Conservation (phyloP, 2,113 vertebrate species). For the Bagarius yarrelli region DNA sequence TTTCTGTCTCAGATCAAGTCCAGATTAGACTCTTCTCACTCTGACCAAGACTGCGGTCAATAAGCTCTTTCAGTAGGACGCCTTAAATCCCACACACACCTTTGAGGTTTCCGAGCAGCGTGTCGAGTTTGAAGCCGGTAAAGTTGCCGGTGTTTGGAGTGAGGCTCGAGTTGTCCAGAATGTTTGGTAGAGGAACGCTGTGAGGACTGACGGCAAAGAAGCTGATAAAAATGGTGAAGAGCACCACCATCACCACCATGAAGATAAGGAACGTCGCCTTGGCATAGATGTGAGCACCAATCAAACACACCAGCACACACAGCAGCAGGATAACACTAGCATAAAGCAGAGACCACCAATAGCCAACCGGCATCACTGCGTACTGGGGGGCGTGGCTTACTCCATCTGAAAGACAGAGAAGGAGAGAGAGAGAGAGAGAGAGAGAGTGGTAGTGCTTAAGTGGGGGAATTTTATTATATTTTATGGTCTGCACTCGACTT, state of each 20-base stretch:
- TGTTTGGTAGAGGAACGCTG: slow-evolving; percentile 61
- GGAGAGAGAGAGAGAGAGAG: too few species aligned
- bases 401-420: slow-evolving; percentile 50
- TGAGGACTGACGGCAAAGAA: slow-evolving; percentile 76
- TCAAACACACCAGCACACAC: slow-evolving; percentile 83
- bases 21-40: too few species aligned
- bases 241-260: slow-evolving; percentile 78
- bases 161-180: slow-evolving; percentile 28
- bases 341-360: slow-evolving; percentile 86
- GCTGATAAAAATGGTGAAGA: slow-evolving; percentile 81
- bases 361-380: slow-evolving; percentile 76
- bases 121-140: slow-evolving; percentile 81
- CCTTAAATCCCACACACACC: slow-evolving; percentile 64
- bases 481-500: too few species aligned
- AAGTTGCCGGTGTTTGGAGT: slow-evolving; percentile 66
- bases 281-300: slow-evolving; percentile 87
- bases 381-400: accelerated
- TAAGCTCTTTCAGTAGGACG: too few species aligned
- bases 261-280: slow-evolving; percentile 91
- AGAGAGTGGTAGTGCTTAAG: too few species aligned
- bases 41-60: too few species aligned
- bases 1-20: too few species aligned
- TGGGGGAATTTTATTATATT: too few species aligned
- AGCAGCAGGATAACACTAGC: slow-evolving; percentile 74
- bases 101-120: slow-evolving; percentile 75